A percentile compares a stretch with the other conserved stretches of the same genome.
These are phyloP conservation scores for Platygyra sinensis DNA, from an alignment of 64 coral and sea anemone genomes.

Conservation along the genomic window DNA sequence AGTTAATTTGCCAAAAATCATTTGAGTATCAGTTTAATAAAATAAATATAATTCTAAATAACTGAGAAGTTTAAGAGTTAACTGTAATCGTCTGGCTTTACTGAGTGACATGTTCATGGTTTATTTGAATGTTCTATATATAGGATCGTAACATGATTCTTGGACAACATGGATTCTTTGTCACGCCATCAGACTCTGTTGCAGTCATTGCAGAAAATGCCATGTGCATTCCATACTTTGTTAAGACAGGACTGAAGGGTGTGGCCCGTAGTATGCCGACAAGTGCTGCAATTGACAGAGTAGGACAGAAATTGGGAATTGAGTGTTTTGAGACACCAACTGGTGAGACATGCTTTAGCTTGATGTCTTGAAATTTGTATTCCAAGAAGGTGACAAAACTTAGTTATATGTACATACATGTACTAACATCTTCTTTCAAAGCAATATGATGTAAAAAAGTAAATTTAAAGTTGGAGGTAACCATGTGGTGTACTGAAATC, in stretches of 20 bases:
- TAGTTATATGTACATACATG: too few species aligned
- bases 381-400: too few species aligned
- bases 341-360: conserved; percentile 33
- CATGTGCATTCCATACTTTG: conserved; percentile 90
- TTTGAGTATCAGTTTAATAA: too few species aligned
- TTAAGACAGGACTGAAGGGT: conserved; percentile 73
- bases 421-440: too few species aligned
- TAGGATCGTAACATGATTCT: conserved; percentile 99
- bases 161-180: conserved; percentile 95
- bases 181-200: conserved; percentile 97
- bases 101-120: background rate
- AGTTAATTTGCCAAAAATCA: too few species aligned
- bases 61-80: too few species aligned
- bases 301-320: conserved; percentile 72
- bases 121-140: conserved; percentile 31
- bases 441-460: too few species aligned
- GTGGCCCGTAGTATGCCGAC: conserved; percentile 99
- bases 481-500: too few species aligned
- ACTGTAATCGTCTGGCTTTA: too few species aligned
- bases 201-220: conserved; percentile 94
- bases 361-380: too few species aligned
- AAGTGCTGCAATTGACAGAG: conserved; percentile 93
- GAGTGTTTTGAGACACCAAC: conserved; percentile 95
- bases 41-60: too few species aligned
- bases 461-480: too few species aligned